These are phyloP conservation scores for Pheucticus melanocephalus DNA, from an alignment of 2,113 vertebrate species.

Conservation along the genomic window DNA sequence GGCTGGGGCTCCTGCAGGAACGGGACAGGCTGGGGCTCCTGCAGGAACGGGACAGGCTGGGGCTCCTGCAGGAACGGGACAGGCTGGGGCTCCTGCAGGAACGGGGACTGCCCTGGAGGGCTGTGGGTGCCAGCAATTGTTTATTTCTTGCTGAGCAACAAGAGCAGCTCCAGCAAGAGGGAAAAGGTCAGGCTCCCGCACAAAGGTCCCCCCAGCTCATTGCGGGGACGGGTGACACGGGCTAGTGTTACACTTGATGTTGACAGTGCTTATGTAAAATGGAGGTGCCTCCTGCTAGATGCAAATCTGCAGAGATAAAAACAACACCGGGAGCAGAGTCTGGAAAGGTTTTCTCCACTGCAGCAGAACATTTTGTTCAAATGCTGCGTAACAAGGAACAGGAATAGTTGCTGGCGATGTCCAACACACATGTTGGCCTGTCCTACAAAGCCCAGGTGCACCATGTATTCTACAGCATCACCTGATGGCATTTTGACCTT, in stretches of 20 bases:
- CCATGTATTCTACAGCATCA: slow-evolving; percentile 1
- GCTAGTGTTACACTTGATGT: neutral
- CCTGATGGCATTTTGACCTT: neutral
- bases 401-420: neutral
- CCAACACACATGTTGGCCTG: neutral
- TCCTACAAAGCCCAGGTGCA: neutral
- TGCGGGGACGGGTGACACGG: neutral
- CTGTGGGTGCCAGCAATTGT: slow-evolving; percentile 28
- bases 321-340: neutral
- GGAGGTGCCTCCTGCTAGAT: neutral
- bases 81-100: neutral
- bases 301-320: neutral
- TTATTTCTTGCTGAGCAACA: slow-evolving; percentile 54
- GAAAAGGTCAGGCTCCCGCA: slow-evolving; percentile 43
- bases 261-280: neutral
- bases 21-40: too few relatives aligned
- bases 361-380: neutral
- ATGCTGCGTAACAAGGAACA: accelerated
- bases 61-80: neutral
- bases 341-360: neutral
- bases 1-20: neutral
- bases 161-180: slow-evolving; percentile 21
- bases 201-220: neutral
- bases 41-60: too few relatives aligned
- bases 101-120: neutral